These are phyloP conservation scores for Tolypeutes matacus DNA, from an alignment of 2,797 vertebrate species.

Conservation along the genomic window DNA sequence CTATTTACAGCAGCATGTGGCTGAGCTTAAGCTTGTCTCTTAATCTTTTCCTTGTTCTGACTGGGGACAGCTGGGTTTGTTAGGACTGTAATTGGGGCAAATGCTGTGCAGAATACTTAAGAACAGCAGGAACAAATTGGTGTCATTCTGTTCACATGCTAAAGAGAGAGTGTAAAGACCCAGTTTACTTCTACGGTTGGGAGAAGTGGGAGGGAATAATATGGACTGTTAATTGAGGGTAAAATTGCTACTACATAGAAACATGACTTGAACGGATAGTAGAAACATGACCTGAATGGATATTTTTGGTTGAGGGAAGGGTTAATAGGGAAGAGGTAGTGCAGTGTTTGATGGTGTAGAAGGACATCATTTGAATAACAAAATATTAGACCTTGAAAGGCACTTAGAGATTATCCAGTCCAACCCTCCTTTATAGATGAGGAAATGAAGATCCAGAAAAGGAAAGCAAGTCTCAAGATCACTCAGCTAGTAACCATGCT, in stretches of 20 bases:
- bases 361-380: constrained; percentile 52
- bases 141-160: constrained; percentile 66
- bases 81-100: constrained; percentile 78
- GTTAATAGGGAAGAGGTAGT: constrained; percentile 3
- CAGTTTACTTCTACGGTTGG: constrained; percentile 52
- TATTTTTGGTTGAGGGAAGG: background rate
- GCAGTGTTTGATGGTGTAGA: background rate
- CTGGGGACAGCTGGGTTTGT: background rate
- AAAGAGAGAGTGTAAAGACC: constrained; percentile 7
- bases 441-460: constrained; percentile 15
- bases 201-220: constrained; percentile 12
- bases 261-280: constrained; percentile 28
- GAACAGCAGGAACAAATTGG: constrained; percentile 75
- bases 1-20: background rate
- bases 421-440: background rate
- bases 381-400: background rate
- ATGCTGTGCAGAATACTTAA: constrained; percentile 66
- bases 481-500: background rate
- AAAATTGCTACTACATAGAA: constrained; percentile 45
- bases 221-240: constrained; percentile 48
- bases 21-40: constrained; percentile 66
- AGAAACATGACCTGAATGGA: constrained; percentile 50
- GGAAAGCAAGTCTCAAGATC: constrained; percentile 16
- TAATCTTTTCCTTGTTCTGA: constrained; percentile 26
- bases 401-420: background rate